Percentiles rank a stretch among this genome's conserved stretches.
These are phyloP conservation scores for Phthorimaea operculella DNA, from an alignment of 1,140 invertebrate species.

Conservation along the genomic window DNA sequence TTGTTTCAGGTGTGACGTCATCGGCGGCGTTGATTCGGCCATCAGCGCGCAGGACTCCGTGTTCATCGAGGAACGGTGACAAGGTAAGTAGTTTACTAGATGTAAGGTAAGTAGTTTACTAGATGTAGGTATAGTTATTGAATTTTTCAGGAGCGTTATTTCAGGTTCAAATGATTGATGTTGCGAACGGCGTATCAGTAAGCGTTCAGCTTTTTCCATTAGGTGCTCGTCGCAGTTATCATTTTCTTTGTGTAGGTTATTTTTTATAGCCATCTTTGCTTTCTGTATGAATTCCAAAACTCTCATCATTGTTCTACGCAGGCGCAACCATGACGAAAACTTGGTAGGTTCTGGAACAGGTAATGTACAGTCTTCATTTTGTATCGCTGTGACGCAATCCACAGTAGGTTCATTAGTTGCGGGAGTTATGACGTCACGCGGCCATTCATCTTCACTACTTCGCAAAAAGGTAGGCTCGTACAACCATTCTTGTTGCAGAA, in stretches of 20 bases:
- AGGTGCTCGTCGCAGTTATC: not conserved
- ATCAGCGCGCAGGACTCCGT: conserved; percentile 3
- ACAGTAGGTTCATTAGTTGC: conserved; percentile 3
- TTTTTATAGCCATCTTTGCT: too few relatives aligned
- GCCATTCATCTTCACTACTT: conserved; percentile 4
- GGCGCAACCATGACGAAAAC: conserved; percentile 15
- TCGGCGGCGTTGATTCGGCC: conserved; percentile 11
- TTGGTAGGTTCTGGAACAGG: conserved; percentile 9
- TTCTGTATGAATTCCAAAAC: conserved; percentile 9
- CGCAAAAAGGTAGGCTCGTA: conserved; percentile 15
- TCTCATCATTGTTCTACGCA: not conserved
- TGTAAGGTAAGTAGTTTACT: too few relatives aligned
- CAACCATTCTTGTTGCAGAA: conserved; percentile 13
- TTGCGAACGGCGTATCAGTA: conserved; percentile 6
- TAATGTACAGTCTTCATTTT: conserved; percentile 1
- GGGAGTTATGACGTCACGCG: conserved; percentile 2
- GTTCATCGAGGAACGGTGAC: conserved; percentile 8
- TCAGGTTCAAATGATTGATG: not conserved
- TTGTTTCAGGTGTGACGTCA: not conserved
- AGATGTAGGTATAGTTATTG: not conserved
- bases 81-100: too few relatives aligned
- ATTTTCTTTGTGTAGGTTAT: too few relatives aligned
- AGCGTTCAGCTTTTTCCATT: conserved; percentile 5
- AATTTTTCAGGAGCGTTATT: not conserved
- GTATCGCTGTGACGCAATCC: conserved; percentile 3